phyloP scores from a whole-genome alignment of 2,797 vertebrate genomes.

The Hirundo rustica region DNA sequence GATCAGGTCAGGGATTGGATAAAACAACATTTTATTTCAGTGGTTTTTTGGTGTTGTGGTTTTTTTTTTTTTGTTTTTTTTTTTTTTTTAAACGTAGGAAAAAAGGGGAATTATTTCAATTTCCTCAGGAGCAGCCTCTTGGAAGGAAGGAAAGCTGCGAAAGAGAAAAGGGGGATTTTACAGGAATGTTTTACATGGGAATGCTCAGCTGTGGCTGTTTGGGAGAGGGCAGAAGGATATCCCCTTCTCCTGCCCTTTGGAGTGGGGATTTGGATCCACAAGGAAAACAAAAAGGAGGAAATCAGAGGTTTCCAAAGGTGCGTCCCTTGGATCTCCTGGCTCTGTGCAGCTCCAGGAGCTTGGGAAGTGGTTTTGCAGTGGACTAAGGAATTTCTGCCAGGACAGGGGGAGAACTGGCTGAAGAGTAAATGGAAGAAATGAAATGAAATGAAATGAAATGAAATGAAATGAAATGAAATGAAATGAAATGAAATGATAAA shows the following conservation, averaged over 20 bases:
- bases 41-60: too few species aligned
- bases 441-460: background rate
- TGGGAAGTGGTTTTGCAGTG: fast-evolving
- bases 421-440: background rate
- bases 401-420: fast-evolving
- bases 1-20: background rate
- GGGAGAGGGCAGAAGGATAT: background rate
- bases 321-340: background rate
- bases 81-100: too few species aligned
- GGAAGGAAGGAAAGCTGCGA: background rate
- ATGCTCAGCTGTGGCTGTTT: background rate
- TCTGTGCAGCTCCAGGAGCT: fast-evolving
- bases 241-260: background rate
- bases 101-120: background rate
- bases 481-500: too few species aligned
- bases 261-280: fast-evolving
- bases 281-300: background rate
- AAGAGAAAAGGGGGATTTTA: background rate
- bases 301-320: fast-evolving
- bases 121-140: background rate
- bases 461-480: too few species aligned
- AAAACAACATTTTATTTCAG: background rate
- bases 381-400: background rate
- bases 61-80: too few species aligned
- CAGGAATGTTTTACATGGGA: background rate